Evolutionary conservation across 2,888 invertebrate genomes (phyloP).

Genomic region (Brachyptera risi): DNA sequence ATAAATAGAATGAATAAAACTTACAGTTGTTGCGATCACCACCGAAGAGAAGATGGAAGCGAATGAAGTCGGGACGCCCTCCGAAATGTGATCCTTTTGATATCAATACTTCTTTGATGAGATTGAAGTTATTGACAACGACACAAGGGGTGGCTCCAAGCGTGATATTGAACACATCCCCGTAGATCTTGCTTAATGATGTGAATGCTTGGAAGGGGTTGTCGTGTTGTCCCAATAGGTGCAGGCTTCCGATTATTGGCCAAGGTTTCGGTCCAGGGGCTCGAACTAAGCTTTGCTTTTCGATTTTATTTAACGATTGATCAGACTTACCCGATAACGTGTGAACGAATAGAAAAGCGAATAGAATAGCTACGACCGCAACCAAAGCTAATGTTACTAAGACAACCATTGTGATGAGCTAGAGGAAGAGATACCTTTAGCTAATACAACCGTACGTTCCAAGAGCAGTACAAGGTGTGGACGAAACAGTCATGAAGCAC

Average conservation of each 20-base stretch:
- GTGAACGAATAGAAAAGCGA: slow-evolving; percentile 3
- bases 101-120: slow-evolving; percentile 71
- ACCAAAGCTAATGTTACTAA: slow-evolving; percentile 13
- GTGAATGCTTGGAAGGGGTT: slow-evolving; percentile 71
- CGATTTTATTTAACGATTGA: background rate
- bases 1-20: too few species aligned
- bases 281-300: slow-evolving; percentile 31
- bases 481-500: slow-evolving; percentile 18
- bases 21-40: slow-evolving; percentile 84
- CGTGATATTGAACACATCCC: slow-evolving; percentile 66
- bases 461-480: slow-evolving; percentile 23
- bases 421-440: too few species aligned
- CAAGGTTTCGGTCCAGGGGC: slow-evolving; percentile 64
- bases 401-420: slow-evolving; percentile 14
- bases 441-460: slow-evolving; percentile 12
- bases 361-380: background rate
- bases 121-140: slow-evolving; percentile 67
- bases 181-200: slow-evolving; percentile 62
- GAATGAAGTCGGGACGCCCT: slow-evolving; percentile 73
- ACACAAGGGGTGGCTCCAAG: slow-evolving; percentile 66
- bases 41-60: slow-evolving; percentile 78
- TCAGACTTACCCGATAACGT: background rate
- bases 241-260: slow-evolving; percentile 69
- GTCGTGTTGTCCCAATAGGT: slow-evolving; percentile 57
- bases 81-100: slow-evolving; percentile 78